Evolutionary conservation across 2,888 invertebrate genomes (phyloP).

Genomic region (Calameuta idolon): DNA sequence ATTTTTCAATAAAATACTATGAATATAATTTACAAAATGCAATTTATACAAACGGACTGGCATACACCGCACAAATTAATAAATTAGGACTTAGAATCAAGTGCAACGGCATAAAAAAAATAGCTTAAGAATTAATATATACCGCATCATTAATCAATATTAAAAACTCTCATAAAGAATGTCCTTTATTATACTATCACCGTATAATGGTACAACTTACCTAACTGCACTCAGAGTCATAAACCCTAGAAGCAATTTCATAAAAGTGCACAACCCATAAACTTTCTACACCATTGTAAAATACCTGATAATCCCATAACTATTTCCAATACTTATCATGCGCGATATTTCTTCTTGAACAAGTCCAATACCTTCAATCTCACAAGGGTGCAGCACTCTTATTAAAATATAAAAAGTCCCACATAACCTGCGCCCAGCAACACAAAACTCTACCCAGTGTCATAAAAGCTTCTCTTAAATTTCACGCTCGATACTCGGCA

Average conservation of each 20-base stretch:
- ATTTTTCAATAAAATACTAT: no score
- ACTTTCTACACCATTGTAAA: neutral
- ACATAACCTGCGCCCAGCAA: neutral
- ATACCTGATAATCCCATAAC: neutral
- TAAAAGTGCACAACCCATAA: neutral
- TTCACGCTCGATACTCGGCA: neutral
- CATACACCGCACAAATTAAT: neutral
- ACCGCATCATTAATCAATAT: neutral
- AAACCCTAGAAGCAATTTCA: neutral
- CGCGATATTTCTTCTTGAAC: neutral
- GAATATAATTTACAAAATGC: neutral
- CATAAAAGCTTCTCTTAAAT: neutral
- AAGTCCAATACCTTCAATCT: neutral
- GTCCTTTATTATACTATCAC: neutral
- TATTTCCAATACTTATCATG: neutral
- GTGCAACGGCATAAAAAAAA: neutral
- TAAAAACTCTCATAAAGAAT: neutral
- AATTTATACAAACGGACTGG: neutral
- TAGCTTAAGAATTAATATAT: neutral
- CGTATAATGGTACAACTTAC: neutral
- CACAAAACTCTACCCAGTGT: neutral
- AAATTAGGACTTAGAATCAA: neutral
- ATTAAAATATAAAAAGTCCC: neutral
- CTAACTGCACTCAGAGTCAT: neutral
- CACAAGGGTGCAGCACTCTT: neutral